phyloP scores from a whole-genome alignment of 2,888 invertebrate species.

The Ichneumoninae sp. region DNA sequence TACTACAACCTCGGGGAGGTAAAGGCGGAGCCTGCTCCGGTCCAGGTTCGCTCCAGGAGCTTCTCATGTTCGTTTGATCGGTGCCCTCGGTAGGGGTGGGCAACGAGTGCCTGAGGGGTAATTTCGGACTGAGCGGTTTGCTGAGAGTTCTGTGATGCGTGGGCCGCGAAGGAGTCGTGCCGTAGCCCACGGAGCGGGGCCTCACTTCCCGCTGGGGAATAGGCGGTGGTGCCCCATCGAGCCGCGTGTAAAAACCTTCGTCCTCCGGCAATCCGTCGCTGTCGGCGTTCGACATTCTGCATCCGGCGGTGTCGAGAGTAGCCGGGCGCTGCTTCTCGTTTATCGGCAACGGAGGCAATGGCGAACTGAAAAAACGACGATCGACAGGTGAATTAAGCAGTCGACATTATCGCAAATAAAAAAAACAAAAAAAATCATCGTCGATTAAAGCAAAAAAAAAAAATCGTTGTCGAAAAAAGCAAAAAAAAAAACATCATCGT shows the following conservation, averaged over 20 bases:
- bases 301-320: slow-evolving; percentile 78
- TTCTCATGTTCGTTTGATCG: slow-evolving; percentile 85
- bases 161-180: slow-evolving; percentile 83
- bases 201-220: slow-evolving; percentile 87
- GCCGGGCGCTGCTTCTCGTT: slow-evolving; percentile 82
- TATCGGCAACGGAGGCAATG: slow-evolving; percentile 91
- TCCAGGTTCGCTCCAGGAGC: slow-evolving; percentile 86
- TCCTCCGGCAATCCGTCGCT: slow-evolving; percentile 81
- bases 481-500: background rate
- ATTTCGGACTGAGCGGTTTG: slow-evolving; percentile 86
- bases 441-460: background rate
- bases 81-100: slow-evolving; percentile 85
- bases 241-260: slow-evolving; percentile 81
- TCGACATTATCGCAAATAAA: slow-evolving; percentile 35
- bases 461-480: background rate
- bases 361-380: slow-evolving; percentile 87
- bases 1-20: slow-evolving; percentile 92
- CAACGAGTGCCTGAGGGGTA: slow-evolving; percentile 85
- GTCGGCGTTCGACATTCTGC: slow-evolving; percentile 79
- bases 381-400: background rate
- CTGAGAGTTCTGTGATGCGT: slow-evolving; percentile 84
- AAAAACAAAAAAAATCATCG: background rate
- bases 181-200: slow-evolving; percentile 87
- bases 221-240: slow-evolving; percentile 85
- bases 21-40: slow-evolving; percentile 89